These are phyloP conservation scores for Periphyllus acericola DNA, from an alignment of 2,888 invertebrate species.

Conservation along the genomic window DNA sequence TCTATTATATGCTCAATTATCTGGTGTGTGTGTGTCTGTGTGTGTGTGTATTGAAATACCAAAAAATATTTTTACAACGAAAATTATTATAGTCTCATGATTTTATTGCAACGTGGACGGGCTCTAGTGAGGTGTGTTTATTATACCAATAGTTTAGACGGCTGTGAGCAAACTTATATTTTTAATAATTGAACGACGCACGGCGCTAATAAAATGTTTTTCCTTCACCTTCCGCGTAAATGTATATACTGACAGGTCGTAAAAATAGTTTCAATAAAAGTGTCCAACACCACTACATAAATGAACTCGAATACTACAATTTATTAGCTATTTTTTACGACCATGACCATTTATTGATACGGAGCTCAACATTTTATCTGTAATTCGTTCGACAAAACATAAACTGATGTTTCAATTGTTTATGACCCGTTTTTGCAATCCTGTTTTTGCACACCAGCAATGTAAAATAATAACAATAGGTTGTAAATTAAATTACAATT, in stretches of 20 bases:
- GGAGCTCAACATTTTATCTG: conserved; percentile 8
- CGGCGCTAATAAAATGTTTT: background rate
- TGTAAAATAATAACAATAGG: background rate
- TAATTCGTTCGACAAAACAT: conserved; percentile 8
- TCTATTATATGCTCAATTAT: too few species aligned
- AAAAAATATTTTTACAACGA: background rate
- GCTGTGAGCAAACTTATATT: background rate
- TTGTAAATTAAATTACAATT: background rate
- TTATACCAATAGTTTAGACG: background rate
- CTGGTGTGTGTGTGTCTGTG: too few species aligned
- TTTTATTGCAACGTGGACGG: background rate
- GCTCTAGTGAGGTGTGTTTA: background rate
- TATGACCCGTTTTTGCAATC: background rate
- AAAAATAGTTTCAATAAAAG: conserved; percentile 25
- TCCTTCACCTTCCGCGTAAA: background rate
- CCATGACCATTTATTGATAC: conserved; percentile 2
- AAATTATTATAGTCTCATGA: background rate
- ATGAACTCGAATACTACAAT: background rate
- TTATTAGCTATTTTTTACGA: conserved; percentile 10
- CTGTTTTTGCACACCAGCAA: background rate
- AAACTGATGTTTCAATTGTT: conserved; percentile 9
- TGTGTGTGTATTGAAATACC: too few species aligned
- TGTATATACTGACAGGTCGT: background rate
- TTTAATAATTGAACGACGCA: conserved; percentile 23
- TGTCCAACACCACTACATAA: background rate